Base-by-base conservation (phyloP, 1,140 invertebrate species). In the Vanessa atalanta region DNA sequence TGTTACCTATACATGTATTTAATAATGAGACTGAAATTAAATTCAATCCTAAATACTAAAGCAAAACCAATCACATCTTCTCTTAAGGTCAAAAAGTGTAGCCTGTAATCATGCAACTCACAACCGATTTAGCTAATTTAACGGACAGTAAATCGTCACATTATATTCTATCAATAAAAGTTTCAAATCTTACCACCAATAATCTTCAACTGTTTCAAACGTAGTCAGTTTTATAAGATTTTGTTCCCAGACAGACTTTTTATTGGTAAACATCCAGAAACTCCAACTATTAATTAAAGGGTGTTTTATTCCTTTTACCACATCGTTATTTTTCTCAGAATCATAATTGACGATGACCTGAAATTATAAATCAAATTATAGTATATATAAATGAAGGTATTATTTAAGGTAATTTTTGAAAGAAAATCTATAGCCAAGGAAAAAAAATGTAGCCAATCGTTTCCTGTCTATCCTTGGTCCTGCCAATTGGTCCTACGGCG, bases 151-250 rank as follows among this genome's bases (percentile, higher is more conserved):
- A 14, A 50, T 6, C 3, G 26, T 50, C 48, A 50, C 1, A 14
- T 31, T 31, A 4, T 6, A 15, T 50, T 8, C 15, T n/a, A 20
- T 9, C 7, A 9, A 16, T 53, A 8, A 53, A 53, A 7, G n/a
- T 5, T 53, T 16, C 8, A 9, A 57, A 57, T 11, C 50, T 93
- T 94, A 98, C 97, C 97, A 97, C 99, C 99, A 99, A 90, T 99
- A 99, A 93, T 99, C 98, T 94, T 99, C 99, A 47, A 99, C 98
- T 16, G 98, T 99, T 85, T 97, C 95, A 90, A 99, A 99, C 47
- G 95, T 96, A 61, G 96, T 96, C 53, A 99, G 96, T 92, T 98
- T 95, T 77, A 97, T 95, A 73, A 98, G 95, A 93, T 98, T 98
- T 73, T 98, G 96, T 88, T 97, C 96, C 98, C 98, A 99, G 51